These are phyloP conservation scores for Gadus macrocephalus DNA, from an alignment of 2,113 vertebrate genomes.

Conservation along the genomic window DNA sequence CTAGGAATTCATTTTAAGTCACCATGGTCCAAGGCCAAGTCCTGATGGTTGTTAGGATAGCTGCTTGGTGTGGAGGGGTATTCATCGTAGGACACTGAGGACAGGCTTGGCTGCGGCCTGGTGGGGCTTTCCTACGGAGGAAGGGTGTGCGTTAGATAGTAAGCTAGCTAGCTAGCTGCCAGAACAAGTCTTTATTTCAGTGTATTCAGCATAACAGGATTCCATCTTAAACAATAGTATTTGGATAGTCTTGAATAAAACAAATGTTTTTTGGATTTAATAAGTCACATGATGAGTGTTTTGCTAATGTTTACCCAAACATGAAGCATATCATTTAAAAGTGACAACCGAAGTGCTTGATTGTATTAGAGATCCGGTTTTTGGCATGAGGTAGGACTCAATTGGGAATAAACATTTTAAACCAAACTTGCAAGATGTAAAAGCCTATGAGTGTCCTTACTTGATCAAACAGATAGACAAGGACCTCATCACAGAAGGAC, in stretches of 20 bases:
- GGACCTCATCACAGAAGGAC: slow-evolving; percentile 85
- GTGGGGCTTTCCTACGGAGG: slow-evolving; percentile 82
- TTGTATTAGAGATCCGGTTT: too few relatives aligned
- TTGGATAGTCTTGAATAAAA: too few relatives aligned
- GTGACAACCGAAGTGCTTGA: too few relatives aligned
- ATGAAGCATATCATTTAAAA: too few relatives aligned
- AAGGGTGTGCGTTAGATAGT: not conserved
- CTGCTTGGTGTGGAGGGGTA: slow-evolving; percentile 33
- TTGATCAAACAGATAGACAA: slow-evolving; percentile 88
- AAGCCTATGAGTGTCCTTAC: slow-evolving; percentile 55
- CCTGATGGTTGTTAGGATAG: slow-evolving; percentile 71
- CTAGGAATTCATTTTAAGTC: slow-evolving; percentile 60
- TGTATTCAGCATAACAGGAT: too few relatives aligned
- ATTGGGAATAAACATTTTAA: too few relatives aligned
- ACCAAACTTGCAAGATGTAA: not conserved
- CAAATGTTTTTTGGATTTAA: too few relatives aligned
- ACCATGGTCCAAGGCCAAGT: slow-evolving; percentile 80
- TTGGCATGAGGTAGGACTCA: too few relatives aligned
- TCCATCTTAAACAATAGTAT: too few relatives aligned
- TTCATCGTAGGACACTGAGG: slow-evolving; percentile 58
- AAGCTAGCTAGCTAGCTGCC: not conserved
- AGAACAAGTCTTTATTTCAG: too few relatives aligned
- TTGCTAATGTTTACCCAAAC: too few relatives aligned
- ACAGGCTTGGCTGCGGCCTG: slow-evolving; percentile 33
- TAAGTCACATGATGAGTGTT: too few relatives aligned